phyloP scores from a whole-genome alignment of 2,888 invertebrate species.

The Xylophagus ater region DNA sequence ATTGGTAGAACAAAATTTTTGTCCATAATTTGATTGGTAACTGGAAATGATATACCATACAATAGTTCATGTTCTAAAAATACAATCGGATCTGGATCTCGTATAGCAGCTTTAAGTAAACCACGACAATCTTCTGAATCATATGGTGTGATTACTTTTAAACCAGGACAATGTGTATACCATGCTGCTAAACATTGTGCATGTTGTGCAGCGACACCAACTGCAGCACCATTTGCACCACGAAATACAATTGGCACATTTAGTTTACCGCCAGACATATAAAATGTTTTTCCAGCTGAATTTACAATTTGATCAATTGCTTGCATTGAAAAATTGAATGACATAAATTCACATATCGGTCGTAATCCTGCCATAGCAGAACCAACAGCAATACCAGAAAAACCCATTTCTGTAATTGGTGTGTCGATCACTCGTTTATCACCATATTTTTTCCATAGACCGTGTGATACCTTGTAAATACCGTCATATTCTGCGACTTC shows the following conservation, averaged over 20 bases:
- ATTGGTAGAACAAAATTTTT: conserved; percentile 87
- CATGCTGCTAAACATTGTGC: conserved; percentile 97
- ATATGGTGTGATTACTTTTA: conserved; percentile 91
- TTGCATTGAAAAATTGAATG: conserved; percentile 97
- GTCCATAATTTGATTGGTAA: conserved; percentile 78
- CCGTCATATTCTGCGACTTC: conserved; percentile 99
- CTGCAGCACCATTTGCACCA: conserved; percentile 93
- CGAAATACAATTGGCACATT: conserved; percentile 94
- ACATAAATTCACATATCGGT: conserved; percentile 97
- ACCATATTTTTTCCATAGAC: conserved; percentile 96
- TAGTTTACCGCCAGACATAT: conserved; percentile 88
- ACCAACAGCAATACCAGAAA: conserved; percentile 89
- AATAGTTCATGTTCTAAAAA: conserved; percentile 90
- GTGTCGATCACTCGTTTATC: conserved; percentile 95
- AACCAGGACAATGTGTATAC: conserved; percentile 92
- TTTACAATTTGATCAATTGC: conserved; percentile 96
- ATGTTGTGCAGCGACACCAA: conserved; percentile 94
- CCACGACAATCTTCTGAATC: conserved; percentile 82
- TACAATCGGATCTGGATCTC: conserved; percentile 93
- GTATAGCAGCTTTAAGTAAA: conserved; percentile 84
- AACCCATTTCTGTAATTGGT: conserved; percentile 96
- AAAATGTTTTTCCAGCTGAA: conserved; percentile 92
- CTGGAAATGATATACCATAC: conserved; percentile 79
- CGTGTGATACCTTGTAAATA: conserved; percentile 88
- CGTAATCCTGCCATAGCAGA: conserved; percentile 85